Conservation (phyloP, 2,888 invertebrate species). For the Zygogramma bicolorata region DNA sequence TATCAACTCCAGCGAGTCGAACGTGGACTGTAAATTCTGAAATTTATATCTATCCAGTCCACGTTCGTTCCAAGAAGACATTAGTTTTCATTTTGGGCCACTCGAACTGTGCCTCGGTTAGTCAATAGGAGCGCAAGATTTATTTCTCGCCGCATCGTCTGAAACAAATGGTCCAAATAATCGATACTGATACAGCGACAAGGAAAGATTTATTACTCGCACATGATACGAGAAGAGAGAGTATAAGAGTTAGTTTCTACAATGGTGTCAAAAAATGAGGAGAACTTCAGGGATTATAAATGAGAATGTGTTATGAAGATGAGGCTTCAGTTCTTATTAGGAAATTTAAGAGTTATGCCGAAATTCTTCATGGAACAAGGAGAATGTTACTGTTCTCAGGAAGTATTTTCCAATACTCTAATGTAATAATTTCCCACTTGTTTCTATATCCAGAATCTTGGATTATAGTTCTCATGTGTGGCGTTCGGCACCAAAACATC, state of each 20-base stretch:
- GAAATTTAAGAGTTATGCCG: no score
- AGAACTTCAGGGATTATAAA: no score
- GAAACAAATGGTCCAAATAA: conserved; percentile 66
- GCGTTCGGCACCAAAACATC: no score
- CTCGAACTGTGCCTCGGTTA: conserved; percentile 46
- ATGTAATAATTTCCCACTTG: no score
- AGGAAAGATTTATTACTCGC: conserved; percentile 60
- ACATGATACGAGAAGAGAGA: conserved; percentile 52
- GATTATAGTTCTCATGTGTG: no score
- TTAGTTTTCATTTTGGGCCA: conserved; percentile 45
- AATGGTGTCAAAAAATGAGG: background rate
- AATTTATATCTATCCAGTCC: conserved; percentile 13
- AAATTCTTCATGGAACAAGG: no score
- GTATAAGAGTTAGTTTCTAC: no score
- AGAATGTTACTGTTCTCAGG: no score
- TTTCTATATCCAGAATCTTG: no score
- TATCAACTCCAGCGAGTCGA: background rate
- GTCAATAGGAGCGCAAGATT: conserved; percentile 62
- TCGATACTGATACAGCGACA: conserved; percentile 65
- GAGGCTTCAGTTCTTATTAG: no score
- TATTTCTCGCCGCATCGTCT: conserved; percentile 63
- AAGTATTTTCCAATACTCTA: no score
- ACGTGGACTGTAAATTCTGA: background rate
- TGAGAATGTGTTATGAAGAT: no score
- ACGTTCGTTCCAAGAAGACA: conserved; percentile 34